Base-by-base conservation (phyloP, 2,797 vertebrate species). In the Poecilia velifera region DNA sequence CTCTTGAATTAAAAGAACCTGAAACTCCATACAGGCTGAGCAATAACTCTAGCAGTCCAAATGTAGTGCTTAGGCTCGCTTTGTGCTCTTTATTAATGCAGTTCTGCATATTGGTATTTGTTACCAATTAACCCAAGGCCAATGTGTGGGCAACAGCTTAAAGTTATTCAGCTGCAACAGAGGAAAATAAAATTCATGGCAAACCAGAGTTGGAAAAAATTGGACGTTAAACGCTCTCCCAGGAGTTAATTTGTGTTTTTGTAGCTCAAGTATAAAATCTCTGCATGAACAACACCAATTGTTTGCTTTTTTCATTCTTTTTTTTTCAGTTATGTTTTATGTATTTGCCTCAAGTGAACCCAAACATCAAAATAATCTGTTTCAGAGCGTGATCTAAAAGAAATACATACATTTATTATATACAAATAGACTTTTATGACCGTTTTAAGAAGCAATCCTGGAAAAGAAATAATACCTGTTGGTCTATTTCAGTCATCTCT, bases 91-190 rank as follows among this genome's bases (percentile, higher is more conserved):
- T 91, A 88, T 81, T 80, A 79, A 81, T 57, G 76, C 76, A 43
- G 13, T 62, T 76, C 84, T 82, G 82, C 73, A 82, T 77, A 84
- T 84, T 79, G 76, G 43, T 83, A 76, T 85, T 88, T 92, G 90
- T 92, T 82, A 88, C 87, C 82, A 91, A 91, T 95, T 93, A 93
- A 91, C 89, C 91, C 78, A 20, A 66, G 77, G 77, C 77, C 78
- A 73, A 77, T 86, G 81, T 80, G 74, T 80, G 43, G 64, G 31
- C 77, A 76, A 51, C 43, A 79, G 59, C 80, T 86, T 75, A 75
- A 78, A 87, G 74, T 71, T 83, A 87, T 87, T 80, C 83, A 84
- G 66, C 82, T 84, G 74, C 74, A 77, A 82, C 81, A 81, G 47
- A 73, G 71, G 16, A 70, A 76, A 71, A 80, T 73, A 3, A 55